phyloP scores from a whole-genome alignment of 2,888 invertebrate genomes.

The Brachylomia viminalis region DNA sequence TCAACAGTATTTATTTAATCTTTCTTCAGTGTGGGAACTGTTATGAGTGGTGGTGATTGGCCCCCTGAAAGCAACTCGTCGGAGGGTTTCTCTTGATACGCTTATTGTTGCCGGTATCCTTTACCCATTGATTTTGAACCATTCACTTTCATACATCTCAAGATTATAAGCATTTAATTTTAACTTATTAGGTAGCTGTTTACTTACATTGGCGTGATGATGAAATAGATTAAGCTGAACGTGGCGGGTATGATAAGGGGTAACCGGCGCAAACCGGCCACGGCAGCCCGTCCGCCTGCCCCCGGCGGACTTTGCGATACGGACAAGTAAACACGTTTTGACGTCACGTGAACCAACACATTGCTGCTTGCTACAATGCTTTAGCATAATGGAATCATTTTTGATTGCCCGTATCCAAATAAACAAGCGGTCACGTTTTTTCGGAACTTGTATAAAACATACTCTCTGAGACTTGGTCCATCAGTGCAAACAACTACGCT shows the following conservation, averaged over 20 bases:
- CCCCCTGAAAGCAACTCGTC: background rate
- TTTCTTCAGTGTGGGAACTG: background rate
- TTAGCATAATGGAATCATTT: slow-evolving; percentile 13
- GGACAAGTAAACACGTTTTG: slow-evolving; percentile 66
- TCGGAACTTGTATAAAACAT: background rate
- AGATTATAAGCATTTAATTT: background rate
- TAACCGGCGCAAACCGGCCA: slow-evolving; percentile 77
- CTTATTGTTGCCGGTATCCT: background rate
- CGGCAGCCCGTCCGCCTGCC: slow-evolving; percentile 74
- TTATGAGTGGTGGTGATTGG: background rate
- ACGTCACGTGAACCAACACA: slow-evolving; percentile 57
- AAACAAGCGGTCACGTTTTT: background rate
- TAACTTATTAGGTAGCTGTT: slow-evolving; percentile 41
- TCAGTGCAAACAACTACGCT: background rate
- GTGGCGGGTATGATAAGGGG: slow-evolving; percentile 63
- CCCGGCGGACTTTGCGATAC: slow-evolving; percentile 73
- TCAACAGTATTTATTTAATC: background rate
- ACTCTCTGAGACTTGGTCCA: background rate
- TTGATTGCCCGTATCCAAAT: background rate
- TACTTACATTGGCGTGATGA: slow-evolving; percentile 66
- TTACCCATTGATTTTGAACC: background rate
- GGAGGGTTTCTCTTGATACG: background rate
- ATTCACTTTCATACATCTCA: slow-evolving; percentile 2
- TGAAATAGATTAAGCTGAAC: slow-evolving; percentile 73
- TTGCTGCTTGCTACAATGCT: slow-evolving; percentile 19